These are phyloP conservation scores for Chrosomus eos DNA, from an alignment of 2,797 vertebrate species.

Conservation along the genomic window DNA sequence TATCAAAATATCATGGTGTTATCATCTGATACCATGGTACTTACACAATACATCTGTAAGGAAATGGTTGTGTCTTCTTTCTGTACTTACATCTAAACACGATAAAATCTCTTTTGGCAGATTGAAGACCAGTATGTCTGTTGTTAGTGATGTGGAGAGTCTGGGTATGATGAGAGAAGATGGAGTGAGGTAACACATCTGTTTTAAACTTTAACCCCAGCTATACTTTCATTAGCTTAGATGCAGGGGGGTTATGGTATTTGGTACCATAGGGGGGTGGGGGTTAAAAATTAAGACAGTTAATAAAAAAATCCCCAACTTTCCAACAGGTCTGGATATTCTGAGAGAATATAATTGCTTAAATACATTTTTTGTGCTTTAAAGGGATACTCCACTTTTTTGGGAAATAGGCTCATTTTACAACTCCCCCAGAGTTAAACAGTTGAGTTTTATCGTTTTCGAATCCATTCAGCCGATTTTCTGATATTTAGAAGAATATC, in stretches of 20 bases:
- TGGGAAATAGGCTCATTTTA: no score
- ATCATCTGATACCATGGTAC: background rate
- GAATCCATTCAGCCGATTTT: no score
- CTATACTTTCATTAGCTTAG: background rate
- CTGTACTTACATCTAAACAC: background rate
- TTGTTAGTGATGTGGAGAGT: background rate
- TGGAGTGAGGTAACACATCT: background rate
- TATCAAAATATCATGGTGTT: background rate
- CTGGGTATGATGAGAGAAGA: slow-evolving; percentile 13
- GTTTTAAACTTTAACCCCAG: background rate
- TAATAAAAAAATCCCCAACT: background rate
- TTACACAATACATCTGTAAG: background rate
- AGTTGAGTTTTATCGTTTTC: no score
- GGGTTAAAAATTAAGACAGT: no score
- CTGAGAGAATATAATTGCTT: background rate
- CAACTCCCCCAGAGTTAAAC: no score
- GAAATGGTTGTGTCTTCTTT: background rate
- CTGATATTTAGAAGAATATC: no score
- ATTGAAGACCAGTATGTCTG: background rate
- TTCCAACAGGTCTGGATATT: background rate
- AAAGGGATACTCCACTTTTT: no score
- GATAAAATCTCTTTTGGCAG: background rate
- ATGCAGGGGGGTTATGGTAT: no score
- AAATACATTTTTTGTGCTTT: background rate
- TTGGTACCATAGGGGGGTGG: no score